Percentiles rank a stretch among this genome's conserved stretches.
Conservation (phyloP, 2,888 invertebrate genomes). For the Eurois occulta region DNA sequence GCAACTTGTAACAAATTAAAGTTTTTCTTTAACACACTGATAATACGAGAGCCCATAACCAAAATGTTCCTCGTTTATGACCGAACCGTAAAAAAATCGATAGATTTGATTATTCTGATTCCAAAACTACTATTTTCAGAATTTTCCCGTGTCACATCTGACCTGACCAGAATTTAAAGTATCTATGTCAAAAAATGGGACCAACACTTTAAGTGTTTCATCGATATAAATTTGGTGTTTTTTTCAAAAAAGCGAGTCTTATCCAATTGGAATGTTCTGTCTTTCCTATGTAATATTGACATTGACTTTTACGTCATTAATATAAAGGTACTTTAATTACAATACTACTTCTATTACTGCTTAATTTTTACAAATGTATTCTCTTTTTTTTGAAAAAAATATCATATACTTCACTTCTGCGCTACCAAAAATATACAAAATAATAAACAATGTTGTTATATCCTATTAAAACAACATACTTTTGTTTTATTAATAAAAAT, state of each 20-base stretch:
- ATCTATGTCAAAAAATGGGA: not conserved
- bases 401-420: not conserved
- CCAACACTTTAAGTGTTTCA: not conserved
- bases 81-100: not conserved
- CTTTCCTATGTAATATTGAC: too few relatives aligned
- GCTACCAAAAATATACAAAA: not conserved
- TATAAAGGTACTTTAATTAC: not conserved
- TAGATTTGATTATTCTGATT: not conserved
- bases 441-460: not conserved
- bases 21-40: not conserved
- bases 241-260: not conserved
- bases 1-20: not conserved
- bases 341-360: not conserved
- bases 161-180: not conserved
- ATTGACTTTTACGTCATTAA: not conserved
- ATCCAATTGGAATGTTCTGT: not conserved
- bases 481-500: not conserved
- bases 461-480: not conserved
- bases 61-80: not conserved
- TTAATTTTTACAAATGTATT: not conserved
- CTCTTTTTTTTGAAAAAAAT: not conserved
- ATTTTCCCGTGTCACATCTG: not conserved
- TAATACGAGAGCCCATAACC: not conserved
- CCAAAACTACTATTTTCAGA: not conserved
- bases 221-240: not conserved